Evolutionary conservation across 2,797 vertebrate species (phyloP).

Genomic region (Acanthornis magna): DNA sequence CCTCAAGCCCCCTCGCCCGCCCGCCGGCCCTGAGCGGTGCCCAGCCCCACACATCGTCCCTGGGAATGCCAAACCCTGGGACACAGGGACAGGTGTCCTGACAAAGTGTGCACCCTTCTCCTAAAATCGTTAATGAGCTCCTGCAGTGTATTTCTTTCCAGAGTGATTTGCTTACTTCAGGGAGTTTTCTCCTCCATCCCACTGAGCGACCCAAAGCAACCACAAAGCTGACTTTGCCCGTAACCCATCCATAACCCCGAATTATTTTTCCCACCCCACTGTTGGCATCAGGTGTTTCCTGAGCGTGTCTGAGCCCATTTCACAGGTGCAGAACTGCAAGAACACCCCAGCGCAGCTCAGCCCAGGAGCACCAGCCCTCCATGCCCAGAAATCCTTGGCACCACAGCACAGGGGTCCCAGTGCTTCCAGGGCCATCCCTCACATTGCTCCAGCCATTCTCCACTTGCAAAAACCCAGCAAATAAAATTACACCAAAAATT

Average conservation of each 20-base stretch:
- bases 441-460: not conserved
- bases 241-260: not conserved
- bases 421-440: not conserved
- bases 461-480: not conserved
- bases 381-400: fast-evolving
- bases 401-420: not conserved
- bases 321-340: not conserved
- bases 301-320: not conserved
- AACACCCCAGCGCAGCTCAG: not conserved
- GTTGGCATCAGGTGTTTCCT: fast-evolving
- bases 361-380: not conserved
- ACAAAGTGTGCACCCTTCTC: fast-evolving
- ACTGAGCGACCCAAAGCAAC: not conserved
- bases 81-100: not conserved
- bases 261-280: not conserved
- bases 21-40: not conserved
- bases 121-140: fast-evolving
- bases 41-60: fast-evolving
- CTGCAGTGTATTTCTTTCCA: not conserved
- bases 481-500: not conserved
- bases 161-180: not conserved
- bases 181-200: not conserved
- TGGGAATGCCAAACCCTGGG: not conserved
- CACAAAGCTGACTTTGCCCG: not conserved
- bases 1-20: not conserved